These are phyloP conservation scores for Cactoblastis cactorum DNA, from an alignment of 2,888 invertebrate species.

Conservation along the genomic window DNA sequence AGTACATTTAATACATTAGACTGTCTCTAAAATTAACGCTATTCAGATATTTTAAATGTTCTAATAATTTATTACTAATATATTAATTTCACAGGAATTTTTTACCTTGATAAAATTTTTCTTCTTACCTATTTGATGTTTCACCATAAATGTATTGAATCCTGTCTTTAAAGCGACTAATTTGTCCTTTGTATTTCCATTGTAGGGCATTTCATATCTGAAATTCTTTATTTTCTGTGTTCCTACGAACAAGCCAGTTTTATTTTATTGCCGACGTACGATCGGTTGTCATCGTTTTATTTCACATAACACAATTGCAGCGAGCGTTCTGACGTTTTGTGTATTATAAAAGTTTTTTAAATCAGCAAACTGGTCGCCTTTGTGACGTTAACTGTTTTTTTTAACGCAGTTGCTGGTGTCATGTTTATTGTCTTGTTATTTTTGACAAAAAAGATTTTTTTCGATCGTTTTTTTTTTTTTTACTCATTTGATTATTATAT, in stretches of 20 bases:
- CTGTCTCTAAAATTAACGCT: too few relatives aligned
- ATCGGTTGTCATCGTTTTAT: conserved; percentile 52
- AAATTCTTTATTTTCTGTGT: background rate
- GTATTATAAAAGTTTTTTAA: conserved; percentile 15
- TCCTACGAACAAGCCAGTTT: conserved; percentile 45
- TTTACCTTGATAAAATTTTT: too few relatives aligned
- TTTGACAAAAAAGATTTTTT: background rate
- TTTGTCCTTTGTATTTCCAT: background rate
- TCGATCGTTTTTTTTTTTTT: too few relatives aligned
- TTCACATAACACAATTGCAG: conserved; percentile 43
- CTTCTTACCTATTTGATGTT: background rate
- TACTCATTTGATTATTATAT: too few relatives aligned
- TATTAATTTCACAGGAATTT: too few relatives aligned
- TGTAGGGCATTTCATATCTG: background rate
- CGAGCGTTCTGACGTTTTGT: conserved; percentile 32
- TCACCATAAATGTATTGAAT: too few relatives aligned
- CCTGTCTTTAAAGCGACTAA: background rate
- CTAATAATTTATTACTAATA: too few relatives aligned
- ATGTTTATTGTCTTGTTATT: background rate
- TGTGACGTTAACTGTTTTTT: conserved; percentile 1
- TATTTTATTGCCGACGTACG: conserved; percentile 52
- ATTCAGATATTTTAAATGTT: too few relatives aligned
- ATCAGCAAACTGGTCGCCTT: conserved; percentile 4
- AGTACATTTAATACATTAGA: too few relatives aligned
- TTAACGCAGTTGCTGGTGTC: background rate